Base-by-base conservation (phyloP, 1,140 invertebrate genomes). In the Calephelis virginiensis region DNA sequence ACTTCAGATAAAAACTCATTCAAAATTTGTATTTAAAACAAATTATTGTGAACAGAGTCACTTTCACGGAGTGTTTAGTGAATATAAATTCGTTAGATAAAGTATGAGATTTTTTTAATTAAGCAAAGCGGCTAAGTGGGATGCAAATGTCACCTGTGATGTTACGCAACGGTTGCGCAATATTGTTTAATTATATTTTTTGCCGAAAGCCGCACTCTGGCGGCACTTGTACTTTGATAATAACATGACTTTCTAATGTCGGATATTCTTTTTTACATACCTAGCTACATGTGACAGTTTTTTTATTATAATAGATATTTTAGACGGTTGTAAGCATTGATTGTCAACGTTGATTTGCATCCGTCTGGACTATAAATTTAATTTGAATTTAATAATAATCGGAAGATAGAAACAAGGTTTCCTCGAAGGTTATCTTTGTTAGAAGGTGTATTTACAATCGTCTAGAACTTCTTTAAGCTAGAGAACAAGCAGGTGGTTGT, bases 41-140 rank as follows among this genome's bases (percentile, higher is more conserved):
- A 43, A 43, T 43, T 7, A 43, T 43, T 43, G 5, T 43, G 1
- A 8, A 43, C 5, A 17, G n/a, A 53, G 13, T 7, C 14, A 37
- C 53, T 56, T 56, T 56, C 53, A 56, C 53, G 11, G 37, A 11
- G 53, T 28, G 53, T 17, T 56, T 37, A 56, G 12, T 37, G 40
- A 43, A 43, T 43, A 43, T 9, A 8, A 56, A 37, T 56, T 12
- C 53, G 12, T 56, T 56, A 56, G 53, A 56, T 56, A 28, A 56
- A 56, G 17, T 56, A 53, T 17, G 50, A 53, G 50, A 53, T 56
- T 56, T 56, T 56, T 28, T 8, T 37, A 28, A 56, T 56, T 56
- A 56, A 56, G 28, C 53, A 56, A 56, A 56, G 53, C 40, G 6
- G 40, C 28, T 11, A 10, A 17, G 40, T 43, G 40, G 40, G 5